A percentile compares a stretch with the other conserved stretches of the same genome.
Conservation (phyloP, 2,113 vertebrate species). For the Nipponia nippon region DNA sequence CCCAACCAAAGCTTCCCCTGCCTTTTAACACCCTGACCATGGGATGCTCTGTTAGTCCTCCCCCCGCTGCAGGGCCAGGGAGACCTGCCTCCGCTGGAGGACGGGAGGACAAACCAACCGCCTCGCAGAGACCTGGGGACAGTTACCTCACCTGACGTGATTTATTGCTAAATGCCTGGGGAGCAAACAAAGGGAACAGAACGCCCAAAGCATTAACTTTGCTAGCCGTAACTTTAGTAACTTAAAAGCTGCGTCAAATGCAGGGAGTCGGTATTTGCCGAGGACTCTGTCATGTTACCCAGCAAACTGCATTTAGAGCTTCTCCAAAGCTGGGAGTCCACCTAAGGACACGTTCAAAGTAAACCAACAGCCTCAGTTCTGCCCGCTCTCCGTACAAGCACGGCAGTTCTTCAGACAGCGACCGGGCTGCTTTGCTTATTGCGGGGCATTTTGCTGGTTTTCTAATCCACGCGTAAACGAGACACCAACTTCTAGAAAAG, state of each 20-base stretch:
- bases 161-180: neutral
- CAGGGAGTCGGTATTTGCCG: neutral
- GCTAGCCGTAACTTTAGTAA: neutral
- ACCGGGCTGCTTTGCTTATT: accelerated
- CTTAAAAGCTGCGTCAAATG: neutral
- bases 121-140: neutral
- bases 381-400: neutral
- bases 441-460: neutral
- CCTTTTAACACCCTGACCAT: neutral
- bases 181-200: neutral
- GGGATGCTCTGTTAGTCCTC: neutral
- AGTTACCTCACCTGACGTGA: neutral
- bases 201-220: neutral
- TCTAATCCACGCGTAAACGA: accelerated
- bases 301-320: no score
- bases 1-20: neutral
- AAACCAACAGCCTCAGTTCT: neutral
- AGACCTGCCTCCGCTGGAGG: neutral
- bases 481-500: neutral
- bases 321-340: neutral
- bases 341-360: neutral
- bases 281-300: neutral
- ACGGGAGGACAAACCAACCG: neutral
- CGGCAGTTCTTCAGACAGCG: neutral
- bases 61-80: accelerated